Evolutionary conservation across 2,888 invertebrate species (phyloP).

Genomic region (Folsomia candida): DNA sequence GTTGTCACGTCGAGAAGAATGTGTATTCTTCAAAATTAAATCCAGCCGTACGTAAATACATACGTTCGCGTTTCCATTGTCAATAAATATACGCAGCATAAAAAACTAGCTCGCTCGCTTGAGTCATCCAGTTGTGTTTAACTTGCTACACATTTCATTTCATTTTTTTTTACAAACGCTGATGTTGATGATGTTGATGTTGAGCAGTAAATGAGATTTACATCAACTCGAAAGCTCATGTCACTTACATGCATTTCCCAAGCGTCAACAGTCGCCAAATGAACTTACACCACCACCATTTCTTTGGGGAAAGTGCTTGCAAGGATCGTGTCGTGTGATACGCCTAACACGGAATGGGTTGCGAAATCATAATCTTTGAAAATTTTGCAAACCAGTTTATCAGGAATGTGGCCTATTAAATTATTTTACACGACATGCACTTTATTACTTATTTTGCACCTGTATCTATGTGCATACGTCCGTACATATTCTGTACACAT

Average conservation of each 20-base stretch:
- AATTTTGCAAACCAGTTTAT: neutral
- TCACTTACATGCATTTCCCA: too few relatives aligned
- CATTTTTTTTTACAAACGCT: too few relatives aligned
- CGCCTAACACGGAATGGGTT: too few relatives aligned
- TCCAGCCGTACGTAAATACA: neutral
- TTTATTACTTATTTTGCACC: neutral
- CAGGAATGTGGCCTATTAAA: neutral
- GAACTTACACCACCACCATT: too few relatives aligned
- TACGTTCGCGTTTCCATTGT: neutral
- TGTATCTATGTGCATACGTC: too few relatives aligned
- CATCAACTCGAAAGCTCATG: neutral
- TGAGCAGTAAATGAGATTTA: constrained; percentile 12
- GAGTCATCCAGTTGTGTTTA: neutral
- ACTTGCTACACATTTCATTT: too few relatives aligned
- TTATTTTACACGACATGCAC: neutral
- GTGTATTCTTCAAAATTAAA: neutral
- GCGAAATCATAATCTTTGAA: too few relatives aligned
- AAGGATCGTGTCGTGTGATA: too few relatives aligned
- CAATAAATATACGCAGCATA: neutral
- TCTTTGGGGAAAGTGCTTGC: too few relatives aligned
- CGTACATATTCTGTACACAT: too few relatives aligned
- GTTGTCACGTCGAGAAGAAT: neutral
- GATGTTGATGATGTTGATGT: neutral
- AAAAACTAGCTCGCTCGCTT: neutral
- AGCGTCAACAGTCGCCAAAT: too few relatives aligned